A percentile compares a stretch with the other conserved stretches of the same genome.
Evolutionary conservation across 2,797 vertebrate genomes (phyloP).

Genomic region (Sebastes jordani): DNA sequence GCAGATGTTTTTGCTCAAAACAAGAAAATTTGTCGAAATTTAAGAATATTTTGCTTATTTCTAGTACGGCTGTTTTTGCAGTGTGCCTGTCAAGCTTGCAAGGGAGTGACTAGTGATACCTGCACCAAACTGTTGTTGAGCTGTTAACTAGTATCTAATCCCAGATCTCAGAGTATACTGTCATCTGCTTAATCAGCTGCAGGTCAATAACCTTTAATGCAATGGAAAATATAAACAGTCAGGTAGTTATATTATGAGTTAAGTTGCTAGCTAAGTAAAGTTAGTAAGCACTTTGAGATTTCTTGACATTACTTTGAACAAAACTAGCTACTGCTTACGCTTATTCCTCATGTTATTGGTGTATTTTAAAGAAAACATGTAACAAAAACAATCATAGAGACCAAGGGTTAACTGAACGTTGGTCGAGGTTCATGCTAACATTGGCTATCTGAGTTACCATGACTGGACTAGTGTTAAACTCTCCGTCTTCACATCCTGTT

Average conservation of each 20-base stretch:
- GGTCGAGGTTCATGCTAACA: slow-evolving; percentile 13
- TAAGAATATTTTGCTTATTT: too few relatives aligned
- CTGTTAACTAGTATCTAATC: neutral
- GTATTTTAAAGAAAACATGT: neutral
- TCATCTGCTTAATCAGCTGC: neutral
- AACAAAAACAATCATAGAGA: neutral
- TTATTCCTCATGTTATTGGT: neutral
- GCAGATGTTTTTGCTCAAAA: too few relatives aligned
- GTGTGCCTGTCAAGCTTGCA: neutral
- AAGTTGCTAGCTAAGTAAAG: neutral
- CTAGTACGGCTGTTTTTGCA: too few relatives aligned
- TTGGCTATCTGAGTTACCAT: slow-evolving; percentile 48
- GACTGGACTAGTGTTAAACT: neutral
- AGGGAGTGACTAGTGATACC: neutral
- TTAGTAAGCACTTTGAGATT: neutral
- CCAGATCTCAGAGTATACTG: neutral
- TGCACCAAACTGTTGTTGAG: neutral
- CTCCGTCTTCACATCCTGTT: neutral
- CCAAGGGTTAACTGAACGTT: neutral
- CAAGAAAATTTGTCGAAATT: too few relatives aligned
- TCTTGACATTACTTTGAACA: neutral
- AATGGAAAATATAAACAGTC: neutral
- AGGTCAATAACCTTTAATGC: neutral
- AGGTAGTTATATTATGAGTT: neutral
- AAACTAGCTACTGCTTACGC: neutral